These are phyloP conservation scores for Ornithoptera alexandrae DNA, from an alignment of 2,888 invertebrate genomes.

Conservation along the genomic window DNA sequence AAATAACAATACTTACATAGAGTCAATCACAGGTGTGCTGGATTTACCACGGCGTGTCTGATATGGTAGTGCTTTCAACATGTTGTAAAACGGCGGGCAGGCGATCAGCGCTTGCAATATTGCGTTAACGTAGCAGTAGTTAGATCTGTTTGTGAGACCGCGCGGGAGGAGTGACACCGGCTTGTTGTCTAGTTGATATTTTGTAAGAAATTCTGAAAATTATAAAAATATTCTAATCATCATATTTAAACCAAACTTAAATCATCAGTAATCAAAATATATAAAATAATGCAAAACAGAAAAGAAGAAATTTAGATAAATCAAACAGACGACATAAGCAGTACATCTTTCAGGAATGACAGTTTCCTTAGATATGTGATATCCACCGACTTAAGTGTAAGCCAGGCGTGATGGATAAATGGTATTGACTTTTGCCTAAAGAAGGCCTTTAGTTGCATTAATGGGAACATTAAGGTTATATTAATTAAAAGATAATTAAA, in stretches of 20 bases:
- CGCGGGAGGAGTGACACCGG: slow-evolving; percentile 91
- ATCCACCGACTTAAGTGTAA: no score
- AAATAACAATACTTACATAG: slow-evolving; percentile 85
- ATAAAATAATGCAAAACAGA: no score
- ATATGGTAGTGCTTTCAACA: slow-evolving; percentile 88
- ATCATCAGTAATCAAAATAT: no score
- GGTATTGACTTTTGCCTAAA: no score
- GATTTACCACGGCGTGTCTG: slow-evolving; percentile 81
- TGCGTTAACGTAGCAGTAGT: slow-evolving; percentile 98
- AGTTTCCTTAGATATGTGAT: no score
- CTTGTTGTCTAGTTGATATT: slow-evolving; percentile 88
- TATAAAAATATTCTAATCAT: neutral
- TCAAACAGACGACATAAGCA: no score
- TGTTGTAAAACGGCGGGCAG: slow-evolving; percentile 96
- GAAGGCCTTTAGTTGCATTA: no score
- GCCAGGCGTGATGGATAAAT: no score
- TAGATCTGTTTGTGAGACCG: slow-evolving; percentile 94
- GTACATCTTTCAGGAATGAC: no score
- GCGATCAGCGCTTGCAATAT: slow-evolving; percentile 95
- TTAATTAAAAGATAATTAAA: no score
- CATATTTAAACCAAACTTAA: neutral
- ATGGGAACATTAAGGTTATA: no score
- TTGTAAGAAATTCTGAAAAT: slow-evolving; percentile 85
- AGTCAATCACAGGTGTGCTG: slow-evolving; percentile 92
- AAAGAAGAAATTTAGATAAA: no score